Percentiles rank a stretch among this genome's conserved stretches.
These are phyloP conservation scores for Montipora efflorescens DNA, from an alignment of 64 coral and sea anemone genomes.

Conservation along the genomic window DNA sequence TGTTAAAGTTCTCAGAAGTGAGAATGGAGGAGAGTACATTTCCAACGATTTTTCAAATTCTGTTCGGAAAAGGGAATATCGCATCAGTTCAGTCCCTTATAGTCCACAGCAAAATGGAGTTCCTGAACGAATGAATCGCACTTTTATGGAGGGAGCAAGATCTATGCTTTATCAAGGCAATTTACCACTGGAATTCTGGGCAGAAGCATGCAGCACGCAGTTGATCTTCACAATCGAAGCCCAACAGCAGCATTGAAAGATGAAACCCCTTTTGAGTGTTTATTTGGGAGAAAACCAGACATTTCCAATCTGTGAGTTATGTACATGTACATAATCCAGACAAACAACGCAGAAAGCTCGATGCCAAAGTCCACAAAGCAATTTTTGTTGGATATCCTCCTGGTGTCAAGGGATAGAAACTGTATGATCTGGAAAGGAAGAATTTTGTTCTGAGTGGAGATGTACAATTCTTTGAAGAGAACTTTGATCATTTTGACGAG, in stretches of 20 bases:
- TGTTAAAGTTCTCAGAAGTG: constrained; percentile 33
- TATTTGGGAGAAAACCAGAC: constrained; percentile 77
- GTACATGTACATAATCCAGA: constrained; percentile 58
- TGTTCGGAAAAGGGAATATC: constrained; percentile 80
- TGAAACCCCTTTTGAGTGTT: constrained; percentile 72
- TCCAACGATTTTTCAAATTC: constrained; percentile 6
- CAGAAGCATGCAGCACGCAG: constrained; percentile 83
- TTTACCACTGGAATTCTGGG: constrained; percentile 65
- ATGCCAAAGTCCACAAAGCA: constrained; percentile 79
- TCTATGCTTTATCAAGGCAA: constrained; percentile 86
- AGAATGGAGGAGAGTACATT: constrained; percentile 31
- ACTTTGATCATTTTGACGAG: constrained; percentile 62
- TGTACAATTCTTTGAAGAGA: constrained; percentile 12
- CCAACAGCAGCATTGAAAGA: constrained; percentile 74
- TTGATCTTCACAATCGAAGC: constrained; percentile 73
- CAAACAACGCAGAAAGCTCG: constrained; percentile 67
- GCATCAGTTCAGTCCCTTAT: constrained; percentile 84
- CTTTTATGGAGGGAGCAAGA: constrained; percentile 77
- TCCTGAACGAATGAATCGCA: constrained; percentile 86
- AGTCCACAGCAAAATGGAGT: constrained; percentile 92
- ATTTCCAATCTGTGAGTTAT: constrained; percentile 76
- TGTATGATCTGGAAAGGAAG: constrained; percentile 55
- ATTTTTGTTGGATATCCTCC: constrained; percentile 74
- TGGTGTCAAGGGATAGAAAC: constrained; percentile 47
- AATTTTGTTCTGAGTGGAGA: constrained; percentile 60